Percentiles rank a stretch among this genome's conserved stretches.
Conservation (phyloP, 2,888 invertebrate genomes). For the Epirrhoe alternata region DNA sequence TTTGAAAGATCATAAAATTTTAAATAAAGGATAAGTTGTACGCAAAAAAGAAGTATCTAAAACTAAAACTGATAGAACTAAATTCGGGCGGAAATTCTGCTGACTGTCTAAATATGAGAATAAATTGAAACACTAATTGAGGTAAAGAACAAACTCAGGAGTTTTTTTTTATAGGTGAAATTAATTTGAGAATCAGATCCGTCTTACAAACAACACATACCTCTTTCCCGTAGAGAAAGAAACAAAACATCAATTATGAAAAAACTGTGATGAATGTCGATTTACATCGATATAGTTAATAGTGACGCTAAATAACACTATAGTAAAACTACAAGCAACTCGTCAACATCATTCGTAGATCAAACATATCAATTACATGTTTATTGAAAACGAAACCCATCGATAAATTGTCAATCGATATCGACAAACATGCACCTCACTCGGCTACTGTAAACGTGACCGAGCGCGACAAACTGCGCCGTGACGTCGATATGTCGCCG, state of each 20-base stretch:
- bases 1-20: neutral
- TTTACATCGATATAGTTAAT: neutral
- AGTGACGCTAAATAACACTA: neutral
- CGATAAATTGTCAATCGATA: slow-evolving; percentile 49
- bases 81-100: too few species aligned
- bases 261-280: neutral
- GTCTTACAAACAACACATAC: too few species aligned
- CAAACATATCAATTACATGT: slow-evolving; percentile 35
- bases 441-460: slow-evolving; percentile 81
- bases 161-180: too few species aligned
- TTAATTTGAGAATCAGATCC: too few species aligned
- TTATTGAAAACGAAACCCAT: slow-evolving; percentile 11
- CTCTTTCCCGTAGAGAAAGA: too few species aligned
- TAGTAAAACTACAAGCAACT: neutral
- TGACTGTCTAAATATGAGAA: too few species aligned
- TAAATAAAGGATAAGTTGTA: neutral
- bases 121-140: too few species aligned
- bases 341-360: slow-evolving; percentile 2
- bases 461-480: slow-evolving; percentile 76
- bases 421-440: slow-evolving; percentile 55
- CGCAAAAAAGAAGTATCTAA: neutral
- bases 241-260: too few species aligned
- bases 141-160: too few species aligned
- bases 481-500: slow-evolving; percentile 77
- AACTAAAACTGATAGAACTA: too few species aligned